Conservation (phyloP, 1,140 invertebrate genomes). For the Augochlora pura region DNA sequence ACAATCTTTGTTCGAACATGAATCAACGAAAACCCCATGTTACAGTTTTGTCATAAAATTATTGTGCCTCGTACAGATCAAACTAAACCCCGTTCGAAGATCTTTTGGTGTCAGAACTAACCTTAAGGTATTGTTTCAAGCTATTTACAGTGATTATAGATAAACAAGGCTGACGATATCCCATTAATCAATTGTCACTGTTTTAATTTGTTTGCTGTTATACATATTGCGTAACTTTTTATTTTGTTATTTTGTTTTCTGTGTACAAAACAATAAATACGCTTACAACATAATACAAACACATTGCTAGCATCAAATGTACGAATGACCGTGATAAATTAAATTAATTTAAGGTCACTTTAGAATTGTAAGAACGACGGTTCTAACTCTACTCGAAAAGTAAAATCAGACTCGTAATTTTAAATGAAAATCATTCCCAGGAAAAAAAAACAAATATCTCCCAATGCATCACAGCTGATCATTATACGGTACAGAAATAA, state of each 20-base stretch:
- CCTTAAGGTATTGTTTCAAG: slow-evolving; percentile 33
- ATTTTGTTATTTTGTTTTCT: slow-evolving; percentile 44
- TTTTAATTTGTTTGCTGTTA: slow-evolving; percentile 45
- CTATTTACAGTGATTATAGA: slow-evolving; percentile 34
- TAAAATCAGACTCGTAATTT: slow-evolving; percentile 13
- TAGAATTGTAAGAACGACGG: background rate
- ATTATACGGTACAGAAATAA: background rate
- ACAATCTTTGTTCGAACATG: slow-evolving; percentile 7
- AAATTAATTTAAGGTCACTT: slow-evolving; percentile 28
- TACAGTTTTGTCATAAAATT: slow-evolving; percentile 31
- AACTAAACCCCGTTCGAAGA: slow-evolving; percentile 20
- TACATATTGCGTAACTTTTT: slow-evolving; percentile 48
- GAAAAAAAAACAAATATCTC: slow-evolving; percentile 10
- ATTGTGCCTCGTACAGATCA: background rate
- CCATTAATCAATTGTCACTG: slow-evolving; percentile 41
- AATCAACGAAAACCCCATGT: slow-evolving; percentile 13
- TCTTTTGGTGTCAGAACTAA: slow-evolving; percentile 31
- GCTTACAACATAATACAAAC: slow-evolving; percentile 42
- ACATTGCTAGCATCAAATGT: slow-evolving; percentile 22
- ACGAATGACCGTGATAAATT: slow-evolving; percentile 17
- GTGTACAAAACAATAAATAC: slow-evolving; percentile 52
- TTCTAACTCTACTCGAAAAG: background rate
- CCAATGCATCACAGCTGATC: slow-evolving; percentile 24
- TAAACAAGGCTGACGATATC: slow-evolving; percentile 44
- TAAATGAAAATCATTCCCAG: slow-evolving; percentile 12